Base-by-base conservation (phyloP, 35 echinoderm and acorn worm genomes). In the Strongylocentrotus purpuratus region DNA sequence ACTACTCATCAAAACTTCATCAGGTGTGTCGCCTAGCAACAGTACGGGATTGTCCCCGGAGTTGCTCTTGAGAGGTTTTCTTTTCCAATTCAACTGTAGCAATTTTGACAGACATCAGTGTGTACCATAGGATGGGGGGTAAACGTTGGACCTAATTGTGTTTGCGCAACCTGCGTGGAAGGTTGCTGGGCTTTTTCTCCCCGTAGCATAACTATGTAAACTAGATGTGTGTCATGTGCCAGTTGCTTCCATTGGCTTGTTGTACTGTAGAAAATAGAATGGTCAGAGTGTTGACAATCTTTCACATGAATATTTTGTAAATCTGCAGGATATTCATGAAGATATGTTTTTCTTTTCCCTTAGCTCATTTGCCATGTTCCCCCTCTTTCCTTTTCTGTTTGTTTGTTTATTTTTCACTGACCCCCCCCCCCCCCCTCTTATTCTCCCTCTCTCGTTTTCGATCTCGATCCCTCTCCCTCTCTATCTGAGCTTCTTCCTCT, bases 1-100 rank as follows among this genome's bases (percentile, higher is more conserved):
- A 89, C 87, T 45, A 89, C 33, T 46, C 87, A 45, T 15, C 87
- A 4, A 89, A 45, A 45, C 87, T 89, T 89, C 3, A 89, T 89
- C 87, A 89, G 45, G n/a, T 25, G 15, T 7, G 20, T 89, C 33
- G 33, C 87, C 87, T 89, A 33, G 87, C 87, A 89, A 89, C 87
- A 89, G 65, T 28, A 78, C n/a, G 6, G 28, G 28, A 78, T 78
- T 78, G 65, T 78, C 22, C 22, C 35, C 7, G 20, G 65, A 28
- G 65, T 78, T 22, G 65, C 61, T 71, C 20, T 71, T 71, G 50
- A 55, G 9, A 55, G 50, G 50, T 55, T 71, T 71, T 71, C 61
- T 71, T 25, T 71, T 78, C 65, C 65, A 78, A 78, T 78, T 78
- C 65, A n/a, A 78, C 18, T n/a, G 65, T 78, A 78, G 65, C 65